These are phyloP conservation scores for Ctenodactylus gundi DNA, from an alignment of 2,113 vertebrate species.

Conservation along the genomic window DNA sequence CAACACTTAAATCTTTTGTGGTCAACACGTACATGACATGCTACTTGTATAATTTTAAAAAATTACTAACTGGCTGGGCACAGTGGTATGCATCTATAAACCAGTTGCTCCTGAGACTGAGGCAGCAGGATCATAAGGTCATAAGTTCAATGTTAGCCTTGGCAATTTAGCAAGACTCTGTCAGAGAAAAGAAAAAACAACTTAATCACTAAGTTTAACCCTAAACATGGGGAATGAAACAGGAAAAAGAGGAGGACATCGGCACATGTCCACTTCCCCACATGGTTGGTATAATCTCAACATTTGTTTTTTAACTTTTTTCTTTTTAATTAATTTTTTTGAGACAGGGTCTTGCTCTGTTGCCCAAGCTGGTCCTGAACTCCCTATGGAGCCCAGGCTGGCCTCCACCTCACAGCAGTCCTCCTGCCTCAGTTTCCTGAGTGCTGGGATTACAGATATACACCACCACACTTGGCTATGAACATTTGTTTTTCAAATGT, in stretches of 20 bases:
- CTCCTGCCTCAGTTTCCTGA: too few relatives aligned
- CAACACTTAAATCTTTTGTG: background rate
- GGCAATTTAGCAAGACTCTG: background rate
- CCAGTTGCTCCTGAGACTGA: background rate
- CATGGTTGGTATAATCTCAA: background rate
- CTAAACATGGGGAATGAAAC: background rate
- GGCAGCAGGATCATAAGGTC: background rate
- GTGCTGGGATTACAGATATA: too few relatives aligned
- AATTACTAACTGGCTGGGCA: background rate
- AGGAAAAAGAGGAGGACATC: background rate
- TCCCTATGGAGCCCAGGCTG: too few relatives aligned
- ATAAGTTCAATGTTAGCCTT: background rate
- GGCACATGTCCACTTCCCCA: background rate
- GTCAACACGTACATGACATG: background rate
- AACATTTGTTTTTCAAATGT: background rate
- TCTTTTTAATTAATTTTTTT: too few relatives aligned
- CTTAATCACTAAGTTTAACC: background rate
- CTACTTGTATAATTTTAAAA: background rate
- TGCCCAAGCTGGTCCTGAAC: too few relatives aligned
- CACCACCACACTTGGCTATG: too few relatives aligned
- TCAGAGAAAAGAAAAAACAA: background rate
- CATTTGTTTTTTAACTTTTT: too few relatives aligned
- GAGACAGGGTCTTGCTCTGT: too few relatives aligned
- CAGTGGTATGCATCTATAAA: background rate
- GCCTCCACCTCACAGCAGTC: too few relatives aligned